phyloP scores from a whole-genome alignment of 2,888 invertebrate genomes.

The Pachydiplax longipennis region DNA sequence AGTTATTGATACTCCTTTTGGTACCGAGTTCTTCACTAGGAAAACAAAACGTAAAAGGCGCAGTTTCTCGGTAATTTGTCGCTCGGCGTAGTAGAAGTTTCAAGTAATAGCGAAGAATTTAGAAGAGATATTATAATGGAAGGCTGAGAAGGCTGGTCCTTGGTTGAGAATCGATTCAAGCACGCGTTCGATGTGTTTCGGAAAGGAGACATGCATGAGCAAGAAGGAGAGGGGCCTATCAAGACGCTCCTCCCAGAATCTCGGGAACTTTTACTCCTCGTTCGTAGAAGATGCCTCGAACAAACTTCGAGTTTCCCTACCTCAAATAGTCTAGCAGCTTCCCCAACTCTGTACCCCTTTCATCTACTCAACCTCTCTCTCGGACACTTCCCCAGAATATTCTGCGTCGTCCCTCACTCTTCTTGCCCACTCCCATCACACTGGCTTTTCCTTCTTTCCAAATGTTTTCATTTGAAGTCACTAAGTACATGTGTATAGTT shows the following conservation, averaged over 20 bases:
- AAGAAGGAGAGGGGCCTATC: not conserved
- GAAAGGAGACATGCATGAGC: not conserved
- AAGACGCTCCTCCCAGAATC: slow-evolving; percentile 19
- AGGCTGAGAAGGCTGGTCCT: too few relatives aligned
- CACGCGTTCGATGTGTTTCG: not conserved
- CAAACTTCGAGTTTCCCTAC: slow-evolving; percentile 27
- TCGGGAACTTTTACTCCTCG: slow-evolving; percentile 15
- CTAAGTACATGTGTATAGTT: too few relatives aligned
- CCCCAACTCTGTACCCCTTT: not conserved
- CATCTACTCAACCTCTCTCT: not conserved
- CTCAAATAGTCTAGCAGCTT: slow-evolving; percentile 22
- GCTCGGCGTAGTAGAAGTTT: too few relatives aligned
- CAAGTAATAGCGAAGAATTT: too few relatives aligned
- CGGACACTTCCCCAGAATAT: too few relatives aligned
- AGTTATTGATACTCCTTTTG: too few relatives aligned
- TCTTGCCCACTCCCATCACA: not conserved
- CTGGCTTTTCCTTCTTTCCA: not conserved
- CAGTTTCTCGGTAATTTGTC: too few relatives aligned
- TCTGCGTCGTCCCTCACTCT: too few relatives aligned
- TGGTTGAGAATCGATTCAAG: not conserved
- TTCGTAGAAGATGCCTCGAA: slow-evolving; percentile 16
- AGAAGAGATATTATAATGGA: too few relatives aligned
- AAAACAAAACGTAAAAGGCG: too few relatives aligned
- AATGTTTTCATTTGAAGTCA: not conserved
- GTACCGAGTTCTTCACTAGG: too few relatives aligned